Base-by-base conservation (phyloP, 2,797 vertebrate species). In the Enteromius thamalakanensis region DNA sequence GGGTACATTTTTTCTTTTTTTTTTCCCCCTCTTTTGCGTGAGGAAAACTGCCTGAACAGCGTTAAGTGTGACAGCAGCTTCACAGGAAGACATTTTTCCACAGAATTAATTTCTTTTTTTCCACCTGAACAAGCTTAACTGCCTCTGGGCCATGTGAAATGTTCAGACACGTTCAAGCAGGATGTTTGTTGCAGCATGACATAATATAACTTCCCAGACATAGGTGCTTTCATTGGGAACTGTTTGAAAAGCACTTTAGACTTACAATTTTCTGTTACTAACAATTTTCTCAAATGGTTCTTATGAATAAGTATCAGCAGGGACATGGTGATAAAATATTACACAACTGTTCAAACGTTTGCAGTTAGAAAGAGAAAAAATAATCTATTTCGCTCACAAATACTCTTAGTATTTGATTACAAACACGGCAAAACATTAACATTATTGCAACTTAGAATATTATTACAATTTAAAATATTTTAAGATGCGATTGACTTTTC, bases 1-100 rank as follows among this genome's bases (percentile, higher is more conserved):
- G 32, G 58, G 10, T 60, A 29, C 10, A 19, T 49, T 51, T 23
- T 23, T 3, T 1, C 26, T 64, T 29, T 40, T 55, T 8, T n/a
- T n/a, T 29, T 9, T 6, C 2, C 40, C 11, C 10, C 10, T 3
- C 17, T 21, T 47, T n/a, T 68, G 3, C 1, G 75, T 3, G 51
- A 79, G 32, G 51, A 58, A 55, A 80, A 42, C 32, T 71, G 64
- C 12, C 67, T 45, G 23, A 71, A 47, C 23, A 47, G 68, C 3
- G 3, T 80, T 79, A 79, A 70, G 6, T 70, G 21, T 80, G 65
- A 80, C 67, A 29, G 78, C 67, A 58, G 65, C 17, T 58, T 80
- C 53, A 60, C 2, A 55, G 37, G 9, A 78, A 62, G 53, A 71
- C 9, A 4, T 70, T 77, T 81, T 82, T 64, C 29, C 29, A 64